These are phyloP conservation scores for Sminthurides aquaticus DNA, from an alignment of 2,888 invertebrate species.

Conservation along the genomic window DNA sequence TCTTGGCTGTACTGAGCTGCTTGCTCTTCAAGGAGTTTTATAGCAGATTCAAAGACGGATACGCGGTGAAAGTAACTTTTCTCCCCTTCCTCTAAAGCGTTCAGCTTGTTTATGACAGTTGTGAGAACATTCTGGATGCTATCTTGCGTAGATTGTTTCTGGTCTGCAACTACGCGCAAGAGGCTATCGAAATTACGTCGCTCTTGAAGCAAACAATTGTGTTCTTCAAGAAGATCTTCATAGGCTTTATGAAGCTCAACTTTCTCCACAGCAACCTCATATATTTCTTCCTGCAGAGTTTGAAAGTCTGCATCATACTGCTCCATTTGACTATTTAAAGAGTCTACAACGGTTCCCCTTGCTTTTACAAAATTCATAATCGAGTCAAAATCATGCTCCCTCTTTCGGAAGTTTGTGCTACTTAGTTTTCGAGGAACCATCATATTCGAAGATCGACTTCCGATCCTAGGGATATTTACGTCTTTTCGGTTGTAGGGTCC, in stretches of 20 bases:
- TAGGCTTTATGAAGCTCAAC: slow-evolving; percentile 24
- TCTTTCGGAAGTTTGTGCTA: slow-evolving; percentile 19
- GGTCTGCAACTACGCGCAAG: slow-evolving; percentile 33
- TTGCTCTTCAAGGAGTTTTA: not conserved
- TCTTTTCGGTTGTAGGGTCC: not conserved
- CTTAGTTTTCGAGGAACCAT: not conserved
- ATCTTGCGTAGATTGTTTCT: slow-evolving; percentile 26
- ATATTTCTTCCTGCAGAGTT: slow-evolving; percentile 22
- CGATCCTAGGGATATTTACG: not conserved
- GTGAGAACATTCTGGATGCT: slow-evolving; percentile 29
- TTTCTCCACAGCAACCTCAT: slow-evolving; percentile 21
- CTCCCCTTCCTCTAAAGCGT: slow-evolving; percentile 12
- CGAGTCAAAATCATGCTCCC: slow-evolving; percentile 29
- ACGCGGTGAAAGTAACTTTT: not conserved
- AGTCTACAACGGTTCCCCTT: slow-evolving; percentile 21
- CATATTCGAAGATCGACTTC: not conserved
- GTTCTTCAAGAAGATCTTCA: slow-evolving; percentile 25
- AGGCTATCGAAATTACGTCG: slow-evolving; percentile 31
- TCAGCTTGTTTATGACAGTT: slow-evolving; percentile 28
- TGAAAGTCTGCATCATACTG: slow-evolving; percentile 23
- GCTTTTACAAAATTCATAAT: slow-evolving; percentile 27
- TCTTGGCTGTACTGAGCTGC: not conserved
- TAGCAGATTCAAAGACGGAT: not conserved
- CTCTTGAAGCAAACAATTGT: slow-evolving; percentile 25
- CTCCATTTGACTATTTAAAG: slow-evolving; percentile 23